Evolutionary conservation across 2,113 vertebrate genomes (phyloP).

Genomic region (Boulengerochromis microlepis): DNA sequence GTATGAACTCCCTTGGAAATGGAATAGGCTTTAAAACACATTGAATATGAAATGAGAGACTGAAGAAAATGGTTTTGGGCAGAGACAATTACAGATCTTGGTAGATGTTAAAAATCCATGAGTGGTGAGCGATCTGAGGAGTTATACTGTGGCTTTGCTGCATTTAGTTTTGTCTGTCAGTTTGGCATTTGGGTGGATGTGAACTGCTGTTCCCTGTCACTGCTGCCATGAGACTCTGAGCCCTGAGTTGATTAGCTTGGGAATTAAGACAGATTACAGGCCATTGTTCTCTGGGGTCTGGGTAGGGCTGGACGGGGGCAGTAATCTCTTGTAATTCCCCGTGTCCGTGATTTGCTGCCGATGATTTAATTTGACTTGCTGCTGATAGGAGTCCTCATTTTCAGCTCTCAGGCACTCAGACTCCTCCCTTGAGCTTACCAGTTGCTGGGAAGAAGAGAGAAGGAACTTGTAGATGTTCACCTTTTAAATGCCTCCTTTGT

Average conservation of each 20-base stretch:
- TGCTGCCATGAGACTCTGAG: conserved; percentile 6
- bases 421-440: not conserved
- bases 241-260: conserved; percentile 51
- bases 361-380: conserved; percentile 64
- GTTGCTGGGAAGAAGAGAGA: not conserved
- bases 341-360: conserved; percentile 51
- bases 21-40: not conserved
- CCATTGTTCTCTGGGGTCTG: conserved; percentile 55
- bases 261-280: conserved; percentile 67
- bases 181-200: conserved; percentile 5
- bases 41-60: not conserved
- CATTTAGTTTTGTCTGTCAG: not conserved
- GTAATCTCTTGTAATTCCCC: conserved; percentile 66
- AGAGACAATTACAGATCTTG: not conserved
- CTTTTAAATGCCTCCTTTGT: not conserved
- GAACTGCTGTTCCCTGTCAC: not conserved
- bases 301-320: conserved; percentile 2
- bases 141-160: not conserved
- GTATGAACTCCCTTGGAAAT: not conserved
- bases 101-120: not conserved
- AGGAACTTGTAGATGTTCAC: not conserved
- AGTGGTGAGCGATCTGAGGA: not conserved
- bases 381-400: conserved; percentile 39
- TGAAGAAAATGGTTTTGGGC: not conserved
- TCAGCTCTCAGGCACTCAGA: not conserved